Conservation (phyloP, 1,140 invertebrate species). For the Riptortus pedestris region DNA sequence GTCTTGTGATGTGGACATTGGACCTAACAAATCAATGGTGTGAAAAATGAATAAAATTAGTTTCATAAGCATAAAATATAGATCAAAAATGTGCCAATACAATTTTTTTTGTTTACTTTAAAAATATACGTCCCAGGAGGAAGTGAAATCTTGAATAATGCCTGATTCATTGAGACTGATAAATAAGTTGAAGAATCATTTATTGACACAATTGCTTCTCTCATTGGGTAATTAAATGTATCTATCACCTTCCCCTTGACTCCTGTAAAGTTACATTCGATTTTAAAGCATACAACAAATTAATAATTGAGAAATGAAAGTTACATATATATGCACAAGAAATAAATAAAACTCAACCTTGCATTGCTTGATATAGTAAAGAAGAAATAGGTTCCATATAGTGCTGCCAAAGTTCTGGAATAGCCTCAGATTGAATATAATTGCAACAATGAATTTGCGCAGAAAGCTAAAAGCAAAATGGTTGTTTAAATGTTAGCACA, state of each 20-base stretch:
- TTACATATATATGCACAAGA: too few relatives aligned
- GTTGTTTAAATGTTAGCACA: too few relatives aligned
- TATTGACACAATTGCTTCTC: slow-evolving; percentile 58
- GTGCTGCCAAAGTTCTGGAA: slow-evolving; percentile 22
- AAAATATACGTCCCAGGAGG: slow-evolving; percentile 51
- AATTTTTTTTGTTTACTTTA: too few relatives aligned
- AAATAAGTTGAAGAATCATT: slow-evolving; percentile 44
- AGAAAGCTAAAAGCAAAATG: slow-evolving; percentile 18
- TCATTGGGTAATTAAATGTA: slow-evolving; percentile 48
- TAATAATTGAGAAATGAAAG: too few relatives aligned
- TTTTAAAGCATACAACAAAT: too few relatives aligned
- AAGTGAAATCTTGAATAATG: slow-evolving; percentile 56
- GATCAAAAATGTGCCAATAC: too few relatives aligned
- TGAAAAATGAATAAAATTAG: neutral
- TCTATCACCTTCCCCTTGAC: slow-evolving; percentile 61
- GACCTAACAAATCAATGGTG: slow-evolving; percentile 17
- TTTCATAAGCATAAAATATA: too few relatives aligned
- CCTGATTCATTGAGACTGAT: slow-evolving; percentile 52
- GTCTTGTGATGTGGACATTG: slow-evolving; percentile 21
- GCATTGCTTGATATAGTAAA: slow-evolving; percentile 12
- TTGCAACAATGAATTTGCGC: slow-evolving; percentile 26
- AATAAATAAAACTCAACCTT: too few relatives aligned
- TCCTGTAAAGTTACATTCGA: too few relatives aligned
- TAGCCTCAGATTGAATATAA: slow-evolving; percentile 15
- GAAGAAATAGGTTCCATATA: slow-evolving; percentile 23